Evolutionary conservation across 2,888 invertebrate genomes (phyloP).

Genomic region (Callosobruchus maculatus): DNA sequence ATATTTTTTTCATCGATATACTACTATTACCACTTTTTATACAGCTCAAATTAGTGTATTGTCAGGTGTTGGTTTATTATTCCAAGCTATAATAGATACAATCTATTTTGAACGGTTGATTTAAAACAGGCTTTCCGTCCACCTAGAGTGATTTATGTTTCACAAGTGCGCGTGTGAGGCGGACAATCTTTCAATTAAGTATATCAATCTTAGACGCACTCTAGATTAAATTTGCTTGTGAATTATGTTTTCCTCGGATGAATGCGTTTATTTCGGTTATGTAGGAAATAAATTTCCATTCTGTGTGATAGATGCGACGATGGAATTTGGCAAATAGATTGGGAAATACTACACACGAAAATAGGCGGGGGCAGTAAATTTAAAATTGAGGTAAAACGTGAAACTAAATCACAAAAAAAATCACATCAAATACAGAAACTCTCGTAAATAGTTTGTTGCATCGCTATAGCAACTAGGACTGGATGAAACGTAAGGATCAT

Average conservation of each 20-base stretch:
- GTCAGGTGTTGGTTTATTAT: background rate
- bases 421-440: too few species aligned
- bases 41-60: too few species aligned
- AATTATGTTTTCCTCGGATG: background rate
- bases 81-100: background rate
- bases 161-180: background rate
- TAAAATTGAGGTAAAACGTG: too few species aligned
- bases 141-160: background rate
- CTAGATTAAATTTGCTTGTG: background rate
- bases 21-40: too few species aligned
- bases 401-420: too few species aligned
- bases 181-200: background rate
- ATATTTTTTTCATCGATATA: too few species aligned
- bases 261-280: background rate
- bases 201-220: background rate
- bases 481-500: too few species aligned
- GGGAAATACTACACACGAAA: too few species aligned
- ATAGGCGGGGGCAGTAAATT: too few species aligned
- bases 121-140: background rate
- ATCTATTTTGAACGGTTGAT: background rate
- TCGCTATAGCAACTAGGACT: too few species aligned
- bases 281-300: background rate
- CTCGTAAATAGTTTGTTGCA: too few species aligned
- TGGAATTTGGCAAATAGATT: background rate
- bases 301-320: background rate